phyloP scores from a whole-genome alignment of 2,113 vertebrate genomes.

The Hippolais icterina region DNA sequence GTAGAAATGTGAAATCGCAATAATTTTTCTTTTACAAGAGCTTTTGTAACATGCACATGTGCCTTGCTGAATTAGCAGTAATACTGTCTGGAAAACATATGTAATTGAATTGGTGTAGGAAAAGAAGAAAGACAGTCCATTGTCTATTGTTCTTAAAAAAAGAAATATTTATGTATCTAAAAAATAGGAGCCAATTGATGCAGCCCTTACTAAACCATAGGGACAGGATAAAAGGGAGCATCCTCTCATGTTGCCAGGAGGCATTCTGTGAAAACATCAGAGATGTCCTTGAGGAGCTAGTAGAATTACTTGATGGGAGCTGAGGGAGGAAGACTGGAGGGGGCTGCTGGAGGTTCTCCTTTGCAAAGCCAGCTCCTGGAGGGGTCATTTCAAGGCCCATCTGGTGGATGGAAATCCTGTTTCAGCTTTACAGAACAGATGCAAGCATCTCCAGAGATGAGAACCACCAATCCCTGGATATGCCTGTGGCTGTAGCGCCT shows the following conservation, averaged over 20 bases:
- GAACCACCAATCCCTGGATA: neutral
- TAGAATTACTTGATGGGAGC: neutral
- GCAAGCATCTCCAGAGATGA: neutral
- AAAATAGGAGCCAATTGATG: neutral
- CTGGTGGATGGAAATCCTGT: neutral
- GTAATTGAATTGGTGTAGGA: conserved; percentile 57
- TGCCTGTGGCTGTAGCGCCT: neutral
- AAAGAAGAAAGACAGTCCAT: conserved; percentile 8
- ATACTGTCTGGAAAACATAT: conserved; percentile 74
- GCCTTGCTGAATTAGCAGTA: conserved; percentile 66
- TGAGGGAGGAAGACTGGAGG: neutral
- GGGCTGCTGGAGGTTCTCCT: neutral
- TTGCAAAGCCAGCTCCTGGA: neutral
- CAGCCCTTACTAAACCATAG: neutral
- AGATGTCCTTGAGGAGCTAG: neutral
- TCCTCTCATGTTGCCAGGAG: neutral
- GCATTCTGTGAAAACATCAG: neutral
- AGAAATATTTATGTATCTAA: neutral
- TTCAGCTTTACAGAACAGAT: neutral
- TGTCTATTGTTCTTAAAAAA: conserved; percentile 46
- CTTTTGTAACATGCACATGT: conserved; percentile 70
- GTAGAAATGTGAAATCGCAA: conserved; percentile 69
- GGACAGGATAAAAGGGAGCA: neutral
- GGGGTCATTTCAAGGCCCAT: neutral
- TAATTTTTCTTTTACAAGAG: conserved; percentile 68